These are phyloP conservation scores for Miltochrista miniata DNA, from an alignment of 2,888 invertebrate species.

Conservation along the genomic window DNA sequence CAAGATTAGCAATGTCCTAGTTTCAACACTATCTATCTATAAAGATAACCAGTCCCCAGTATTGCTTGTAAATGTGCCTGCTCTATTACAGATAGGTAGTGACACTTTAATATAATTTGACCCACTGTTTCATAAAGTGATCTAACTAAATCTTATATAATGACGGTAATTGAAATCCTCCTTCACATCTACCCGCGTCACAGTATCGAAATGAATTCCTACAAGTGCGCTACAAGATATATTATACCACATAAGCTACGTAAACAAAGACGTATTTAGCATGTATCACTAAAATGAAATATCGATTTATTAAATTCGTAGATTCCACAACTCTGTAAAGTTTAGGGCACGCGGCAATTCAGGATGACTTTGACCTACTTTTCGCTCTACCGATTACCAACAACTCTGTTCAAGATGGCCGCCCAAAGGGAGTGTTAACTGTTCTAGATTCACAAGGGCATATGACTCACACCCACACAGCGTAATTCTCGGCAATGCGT, in stretches of 20 bases:
- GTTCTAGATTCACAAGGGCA: constrained; percentile 36
- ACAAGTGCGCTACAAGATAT: constrained; percentile 1
- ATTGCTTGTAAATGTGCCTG: constrained; percentile 41
- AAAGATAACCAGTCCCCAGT: constrained; percentile 34
- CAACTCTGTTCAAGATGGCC: constrained; percentile 61
- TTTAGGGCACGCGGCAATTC: constrained; percentile 54
- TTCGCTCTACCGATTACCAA: constrained; percentile 47
- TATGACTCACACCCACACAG: constrained; percentile 33
- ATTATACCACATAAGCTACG: background rate
- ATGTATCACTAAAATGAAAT: too few relatives aligned
- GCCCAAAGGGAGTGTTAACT: constrained; percentile 57
- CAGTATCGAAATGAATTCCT: constrained; percentile 1
- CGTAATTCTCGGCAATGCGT: constrained; percentile 31
- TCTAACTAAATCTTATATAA: constrained; percentile 7
- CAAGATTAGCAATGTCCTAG: constrained; percentile 46
- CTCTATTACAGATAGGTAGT: constrained; percentile 28
- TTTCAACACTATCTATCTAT: constrained; percentile 40
- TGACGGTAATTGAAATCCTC: background rate
- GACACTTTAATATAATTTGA: constrained; percentile 27
- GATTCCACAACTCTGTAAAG: constrained; percentile 32
- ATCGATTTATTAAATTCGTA: too few relatives aligned
- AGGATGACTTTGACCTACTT: constrained; percentile 74
- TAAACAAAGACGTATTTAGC: too few relatives aligned
- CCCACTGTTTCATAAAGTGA: constrained; percentile 18
- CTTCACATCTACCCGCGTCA: background rate